A percentile compares a stretch with the other conserved stretches of the same genome.
Conservation (phyloP, 2,113 vertebrate species). For the Pholis gunnellus region DNA sequence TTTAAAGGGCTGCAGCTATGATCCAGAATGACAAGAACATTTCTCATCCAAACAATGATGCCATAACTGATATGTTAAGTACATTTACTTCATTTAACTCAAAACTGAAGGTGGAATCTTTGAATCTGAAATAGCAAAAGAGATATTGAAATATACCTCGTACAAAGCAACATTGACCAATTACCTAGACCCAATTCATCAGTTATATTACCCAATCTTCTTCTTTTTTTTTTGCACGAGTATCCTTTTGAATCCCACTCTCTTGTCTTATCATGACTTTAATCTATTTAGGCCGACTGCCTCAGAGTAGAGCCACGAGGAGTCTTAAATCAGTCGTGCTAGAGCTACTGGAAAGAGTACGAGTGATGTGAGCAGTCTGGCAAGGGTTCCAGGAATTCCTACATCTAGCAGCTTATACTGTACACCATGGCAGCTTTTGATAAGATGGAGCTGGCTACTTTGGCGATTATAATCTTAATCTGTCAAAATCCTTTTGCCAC, state of each 20-base stretch:
- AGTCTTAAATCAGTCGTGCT: slow-evolving; percentile 21
- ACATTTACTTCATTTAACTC: neutral
- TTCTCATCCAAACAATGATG: neutral
- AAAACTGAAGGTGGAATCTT: neutral
- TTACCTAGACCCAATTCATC: neutral
- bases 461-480: slow-evolving; percentile 24
- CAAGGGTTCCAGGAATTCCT: slow-evolving; percentile 38
- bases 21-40: neutral
- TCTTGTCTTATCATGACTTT: slow-evolving; percentile 12
- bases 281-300: slow-evolving; percentile 16
- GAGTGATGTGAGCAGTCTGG: slow-evolving; percentile 27
- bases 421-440: slow-evolving; percentile 8
- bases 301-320: slow-evolving; percentile 1
- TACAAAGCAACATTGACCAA: neutral
- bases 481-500: slow-evolving; percentile 34
- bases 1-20: neutral
- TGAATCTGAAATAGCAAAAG: neutral
- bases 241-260: slow-evolving; percentile 22
- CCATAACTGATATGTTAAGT: neutral
- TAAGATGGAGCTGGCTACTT: slow-evolving; percentile 24
- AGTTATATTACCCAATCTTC: slow-evolving; percentile 25
- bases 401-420: slow-evolving; percentile 13
- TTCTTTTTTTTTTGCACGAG: slow-evolving; percentile 12
- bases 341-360: slow-evolving; percentile 19
- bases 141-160: slow-evolving; percentile 11